Evolutionary conservation across 2,113 vertebrate species (phyloP).

Genomic region (Okapia johnstoni): DNA sequence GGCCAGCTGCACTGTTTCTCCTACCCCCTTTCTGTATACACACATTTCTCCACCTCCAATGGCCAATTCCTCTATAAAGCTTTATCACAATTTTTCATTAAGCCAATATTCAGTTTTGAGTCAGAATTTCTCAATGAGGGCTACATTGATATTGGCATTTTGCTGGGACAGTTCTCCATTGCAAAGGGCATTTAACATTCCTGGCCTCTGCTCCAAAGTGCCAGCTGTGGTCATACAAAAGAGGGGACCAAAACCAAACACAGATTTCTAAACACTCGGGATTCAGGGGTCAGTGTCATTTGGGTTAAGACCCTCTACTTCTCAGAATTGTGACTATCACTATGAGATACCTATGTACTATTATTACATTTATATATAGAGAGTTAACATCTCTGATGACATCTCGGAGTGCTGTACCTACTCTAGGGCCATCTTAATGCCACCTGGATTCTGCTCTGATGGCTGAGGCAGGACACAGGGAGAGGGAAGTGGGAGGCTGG

Average conservation of each 20-base stretch:
- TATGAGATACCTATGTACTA: background rate
- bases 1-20: background rate
- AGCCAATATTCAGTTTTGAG: background rate
- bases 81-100: background rate
- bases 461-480: background rate
- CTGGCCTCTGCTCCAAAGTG: background rate
- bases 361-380: background rate
- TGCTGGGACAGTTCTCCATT: background rate
- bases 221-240: background rate
- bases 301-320: background rate
- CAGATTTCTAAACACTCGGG: background rate
- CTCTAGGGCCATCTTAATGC: background rate
- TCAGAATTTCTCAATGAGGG: background rate
- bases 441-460: background rate
- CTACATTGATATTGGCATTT: background rate
- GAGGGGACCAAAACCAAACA: background rate
- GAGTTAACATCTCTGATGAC: background rate
- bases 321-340: background rate
- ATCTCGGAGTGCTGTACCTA: background rate
- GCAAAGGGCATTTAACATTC: background rate
- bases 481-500: background rate
- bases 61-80: background rate
- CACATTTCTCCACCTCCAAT: background rate
- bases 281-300: background rate
- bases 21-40: background rate